Evolutionary conservation across 2,888 invertebrate species (phyloP).

Genomic region (Creontiades dilutus): DNA sequence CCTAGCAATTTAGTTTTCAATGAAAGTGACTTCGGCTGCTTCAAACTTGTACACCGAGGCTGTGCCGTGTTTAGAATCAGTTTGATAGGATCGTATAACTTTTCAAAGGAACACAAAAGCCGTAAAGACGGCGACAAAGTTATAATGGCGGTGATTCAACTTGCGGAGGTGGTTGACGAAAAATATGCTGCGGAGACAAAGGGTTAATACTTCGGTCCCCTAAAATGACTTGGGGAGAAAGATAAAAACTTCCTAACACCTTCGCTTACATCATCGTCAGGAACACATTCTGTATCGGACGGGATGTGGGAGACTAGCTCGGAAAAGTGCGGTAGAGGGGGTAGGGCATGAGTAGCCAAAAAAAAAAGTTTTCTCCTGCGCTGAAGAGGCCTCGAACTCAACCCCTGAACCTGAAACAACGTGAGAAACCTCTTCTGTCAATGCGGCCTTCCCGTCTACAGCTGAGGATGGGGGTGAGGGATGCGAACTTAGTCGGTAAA

Average conservation of each 20-base stretch:
- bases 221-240: constrained; percentile 43
- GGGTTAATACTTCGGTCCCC: constrained; percentile 39
- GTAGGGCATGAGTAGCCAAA: constrained; percentile 40
- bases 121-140: not conserved
- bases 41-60: not conserved
- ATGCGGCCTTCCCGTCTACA: constrained; percentile 14
- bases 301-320: constrained; percentile 42
- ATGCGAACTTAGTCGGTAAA: constrained; percentile 58
- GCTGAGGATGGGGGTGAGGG: constrained; percentile 36
- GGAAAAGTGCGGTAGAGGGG: constrained; percentile 31
- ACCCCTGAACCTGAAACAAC: constrained; percentile 61
- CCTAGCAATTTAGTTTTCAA: no score
- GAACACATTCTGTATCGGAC: constrained; percentile 59
- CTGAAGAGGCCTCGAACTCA: constrained; percentile 56
- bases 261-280: constrained; percentile 60
- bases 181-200: constrained; percentile 23
- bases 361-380: constrained; percentile 51
- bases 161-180: constrained; percentile 33
- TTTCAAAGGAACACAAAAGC: not conserved
- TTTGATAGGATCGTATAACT: not conserved
- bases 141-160: constrained; percentile 2
- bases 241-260: constrained; percentile 60
- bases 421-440: constrained; percentile 68
- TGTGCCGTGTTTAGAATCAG: not conserved
- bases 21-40: not conserved